These are phyloP conservation scores for Rousettus leschenaultii DNA, from an alignment of 2,113 vertebrate species.

Conservation along the genomic window DNA sequence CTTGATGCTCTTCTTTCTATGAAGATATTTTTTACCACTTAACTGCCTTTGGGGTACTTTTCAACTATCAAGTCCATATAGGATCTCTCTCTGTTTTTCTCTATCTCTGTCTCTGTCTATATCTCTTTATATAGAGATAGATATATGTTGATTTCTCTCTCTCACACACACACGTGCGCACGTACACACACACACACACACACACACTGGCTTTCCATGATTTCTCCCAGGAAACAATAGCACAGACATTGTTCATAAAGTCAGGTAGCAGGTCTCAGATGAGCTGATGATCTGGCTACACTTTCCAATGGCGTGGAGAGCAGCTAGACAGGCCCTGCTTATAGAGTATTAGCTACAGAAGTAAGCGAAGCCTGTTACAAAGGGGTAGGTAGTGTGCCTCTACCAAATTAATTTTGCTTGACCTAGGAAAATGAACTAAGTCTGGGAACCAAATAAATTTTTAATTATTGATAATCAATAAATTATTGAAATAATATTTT, in stretches of 20 bases:
- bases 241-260: neutral
- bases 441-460: neutral
- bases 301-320: fast-evolving
- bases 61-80: neutral
- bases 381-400: neutral
- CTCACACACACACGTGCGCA: neutral
- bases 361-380: too few species aligned
- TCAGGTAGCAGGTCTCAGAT: neutral
- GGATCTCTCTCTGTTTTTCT: neutral
- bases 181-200: neutral
- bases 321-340: too few species aligned
- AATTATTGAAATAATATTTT: neutral
- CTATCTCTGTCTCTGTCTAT: neutral
- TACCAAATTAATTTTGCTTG: neutral
- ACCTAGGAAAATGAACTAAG: neutral
- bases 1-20: neutral
- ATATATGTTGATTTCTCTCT: neutral
- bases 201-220: neutral
- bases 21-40: neutral
- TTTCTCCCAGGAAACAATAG: neutral
- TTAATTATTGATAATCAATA: neutral
- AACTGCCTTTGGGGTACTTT: neutral
- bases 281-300: neutral
- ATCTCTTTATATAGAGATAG: neutral
- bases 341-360: neutral